Base-by-base conservation (phyloP, 2,888 invertebrate genomes). In the Caenorhabditis macrosperma region DNA sequence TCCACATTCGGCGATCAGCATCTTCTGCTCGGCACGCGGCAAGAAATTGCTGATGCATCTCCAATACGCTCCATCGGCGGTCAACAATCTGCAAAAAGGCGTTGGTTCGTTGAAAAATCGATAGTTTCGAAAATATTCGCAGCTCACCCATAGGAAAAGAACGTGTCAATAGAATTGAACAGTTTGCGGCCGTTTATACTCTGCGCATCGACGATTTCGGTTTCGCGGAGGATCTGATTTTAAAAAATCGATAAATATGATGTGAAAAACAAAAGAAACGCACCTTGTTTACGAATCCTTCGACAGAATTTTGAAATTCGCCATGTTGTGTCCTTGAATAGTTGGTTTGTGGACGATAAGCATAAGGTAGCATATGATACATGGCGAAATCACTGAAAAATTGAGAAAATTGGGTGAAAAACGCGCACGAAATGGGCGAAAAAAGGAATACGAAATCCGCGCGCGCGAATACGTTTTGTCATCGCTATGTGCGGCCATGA, bases 51-150 rank as follows among this genome's bases (percentile, higher is more conserved):
- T 72, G 17, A 87, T 82, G 55, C 82, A 88, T 15, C 67, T 61
- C 88, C 88, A 88, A 61, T 88, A 88, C 20, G 84, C 71, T 24
- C 80, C 68, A 64, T 86, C 85, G 12, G 75, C 76, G 28, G 81
- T 69, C 17, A 85, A 67, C 1, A 88, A 52, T 24, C 88, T 88
- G 55, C 30, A 85, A 77, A 59, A 68, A n/a, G 35, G 54, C 1
- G 24, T 9, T 9, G 6, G 22, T 17, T 46, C 10, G 3, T 33
- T 22, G 24, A 12, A 0, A 35, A 46, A 28, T 17, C 33, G 15
- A 3, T 41, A 20, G 52, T 20, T 15, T n/a, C n/a, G 10, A 17
- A 26, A n/a, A 10, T 10, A 3, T 3, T 17, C 26, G 9, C 7
- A 41, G 61, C 69, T 12, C 1, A 87, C 87, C 87, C 87, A 54